Evolutionary conservation across 2,797 vertebrate species (phyloP).

Genomic region (Argyrosomus regius): DNA sequence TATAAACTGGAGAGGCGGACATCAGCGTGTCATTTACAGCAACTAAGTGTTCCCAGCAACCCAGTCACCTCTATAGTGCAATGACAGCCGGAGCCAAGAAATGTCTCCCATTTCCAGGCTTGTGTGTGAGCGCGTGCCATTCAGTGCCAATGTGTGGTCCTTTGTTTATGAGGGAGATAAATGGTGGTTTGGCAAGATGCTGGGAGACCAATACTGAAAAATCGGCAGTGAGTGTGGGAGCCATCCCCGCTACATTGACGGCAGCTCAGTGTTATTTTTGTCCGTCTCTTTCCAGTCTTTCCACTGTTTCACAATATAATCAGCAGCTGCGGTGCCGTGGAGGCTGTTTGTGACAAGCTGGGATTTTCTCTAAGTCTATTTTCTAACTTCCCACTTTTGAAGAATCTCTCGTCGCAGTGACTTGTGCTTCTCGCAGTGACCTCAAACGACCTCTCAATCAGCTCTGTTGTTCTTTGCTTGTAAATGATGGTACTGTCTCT

Average conservation of each 20-base stretch:
- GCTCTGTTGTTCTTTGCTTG: neutral
- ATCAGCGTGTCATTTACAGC: constrained; percentile 33
- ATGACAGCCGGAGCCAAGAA: constrained; percentile 43
- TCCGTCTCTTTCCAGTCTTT: constrained; percentile 19
- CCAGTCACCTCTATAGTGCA: constrained; percentile 47
- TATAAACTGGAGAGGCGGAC: constrained; percentile 34
- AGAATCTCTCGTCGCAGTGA: constrained; percentile 13
- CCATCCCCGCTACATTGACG: constrained; percentile 42
- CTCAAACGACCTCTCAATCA: constrained; percentile 28
- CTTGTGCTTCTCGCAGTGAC: constrained; percentile 21
- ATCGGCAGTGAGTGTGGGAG: constrained; percentile 56
- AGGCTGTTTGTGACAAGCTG: constrained; percentile 34
- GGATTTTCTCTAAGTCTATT: constrained; percentile 51
- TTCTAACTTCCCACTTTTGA: constrained; percentile 45
- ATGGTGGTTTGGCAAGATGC: constrained; percentile 56
- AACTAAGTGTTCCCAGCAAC: constrained; percentile 53
- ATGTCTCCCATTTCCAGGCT: constrained; percentile 43
- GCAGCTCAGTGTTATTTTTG: constrained; percentile 58
- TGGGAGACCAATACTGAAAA: constrained; percentile 41
- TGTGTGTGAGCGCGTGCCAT: constrained; percentile 41
- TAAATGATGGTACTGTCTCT: neutral
- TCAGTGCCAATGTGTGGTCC: constrained; percentile 61
- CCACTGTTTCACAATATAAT: constrained; percentile 28
- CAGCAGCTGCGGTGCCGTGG: constrained; percentile 15
- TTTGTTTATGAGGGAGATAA: constrained; percentile 66